Percentiles rank a stretch among this genome's conserved stretches.
Evolutionary conservation across 2,113 vertebrate genomes (phyloP).

Genomic region (Pluvianellus socialis): DNA sequence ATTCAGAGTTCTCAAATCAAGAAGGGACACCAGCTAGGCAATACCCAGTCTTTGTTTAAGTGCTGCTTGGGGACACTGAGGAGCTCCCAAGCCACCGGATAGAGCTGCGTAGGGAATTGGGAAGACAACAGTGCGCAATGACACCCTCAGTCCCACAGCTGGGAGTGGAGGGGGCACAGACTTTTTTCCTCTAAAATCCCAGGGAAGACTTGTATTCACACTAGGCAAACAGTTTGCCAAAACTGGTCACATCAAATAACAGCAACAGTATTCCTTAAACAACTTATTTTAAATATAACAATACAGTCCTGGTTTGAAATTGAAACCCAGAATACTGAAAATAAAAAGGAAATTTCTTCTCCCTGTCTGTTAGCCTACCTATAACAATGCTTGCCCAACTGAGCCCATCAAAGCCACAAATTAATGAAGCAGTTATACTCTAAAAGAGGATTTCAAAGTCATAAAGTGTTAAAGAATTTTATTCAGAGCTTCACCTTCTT

Average conservation of each 20-base stretch:
- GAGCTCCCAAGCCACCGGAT: not conserved
- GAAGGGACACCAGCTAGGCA: not conserved
- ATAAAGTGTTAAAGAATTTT: slow-evolving; percentile 47
- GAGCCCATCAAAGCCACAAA: slow-evolving; percentile 30
- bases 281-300: not conserved
- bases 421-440: slow-evolving; percentile 25
- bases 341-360: not conserved
- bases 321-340: not conserved
- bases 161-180: not conserved
- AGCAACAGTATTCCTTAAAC: not conserved
- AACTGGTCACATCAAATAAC: not conserved
- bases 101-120: not conserved
- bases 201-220: not conserved
- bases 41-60: not conserved
- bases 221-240: not conserved
- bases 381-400: slow-evolving; percentile 1
- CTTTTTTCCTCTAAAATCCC: not conserved
- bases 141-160: not conserved
- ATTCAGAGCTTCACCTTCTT: slow-evolving; percentile 48
- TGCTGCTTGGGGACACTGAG: not conserved
- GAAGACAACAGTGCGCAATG: not conserved
- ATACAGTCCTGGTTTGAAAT: not conserved
- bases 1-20: not conserved
- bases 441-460: slow-evolving; percentile 17
- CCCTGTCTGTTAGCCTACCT: not conserved